Percentiles rank a stretch among this genome's conserved stretches.
These are phyloP conservation scores for Xestobium rufovillosum DNA, from an alignment of 2,888 invertebrate genomes.

Conservation along the genomic window DNA sequence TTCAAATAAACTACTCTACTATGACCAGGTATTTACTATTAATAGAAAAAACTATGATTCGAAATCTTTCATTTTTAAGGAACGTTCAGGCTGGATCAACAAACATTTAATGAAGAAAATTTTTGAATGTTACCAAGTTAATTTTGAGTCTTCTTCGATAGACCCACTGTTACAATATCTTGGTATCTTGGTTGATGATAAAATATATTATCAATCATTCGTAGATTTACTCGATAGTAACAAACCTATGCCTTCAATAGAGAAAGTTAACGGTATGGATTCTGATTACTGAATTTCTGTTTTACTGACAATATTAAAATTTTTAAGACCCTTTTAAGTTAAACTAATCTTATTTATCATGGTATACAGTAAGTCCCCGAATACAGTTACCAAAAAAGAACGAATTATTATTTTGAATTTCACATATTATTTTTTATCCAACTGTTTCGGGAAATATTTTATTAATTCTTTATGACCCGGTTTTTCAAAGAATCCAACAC, in stretches of 20 bases:
- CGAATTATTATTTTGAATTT: too few species aligned
- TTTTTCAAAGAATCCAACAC: too few species aligned
- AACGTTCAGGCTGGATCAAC: conserved; percentile 44
- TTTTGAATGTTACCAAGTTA: conserved; percentile 42
- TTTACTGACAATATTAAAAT: conserved; percentile 1
- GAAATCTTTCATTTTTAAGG: conserved; percentile 25
- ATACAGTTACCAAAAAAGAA: too few species aligned
- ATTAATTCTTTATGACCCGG: too few species aligned
- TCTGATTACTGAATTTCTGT: background rate
- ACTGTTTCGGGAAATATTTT: too few species aligned
- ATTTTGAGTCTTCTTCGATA: conserved; percentile 45
- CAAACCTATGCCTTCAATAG: conserved; percentile 40
- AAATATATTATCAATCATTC: conserved; percentile 47
- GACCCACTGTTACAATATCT: conserved; percentile 46
- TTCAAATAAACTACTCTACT: conserved; percentile 27
- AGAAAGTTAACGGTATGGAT: conserved; percentile 39
- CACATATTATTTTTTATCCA: too few species aligned
- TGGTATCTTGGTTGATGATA: conserved; percentile 43
- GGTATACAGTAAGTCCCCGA: too few species aligned
- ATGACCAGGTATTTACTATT: conserved; percentile 30
- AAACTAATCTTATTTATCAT: too few species aligned
- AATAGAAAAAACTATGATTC: conserved; percentile 4
- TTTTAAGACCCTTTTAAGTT: too few species aligned
- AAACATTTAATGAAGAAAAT: conserved; percentile 43
- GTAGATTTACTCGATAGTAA: conserved; percentile 45